Evolutionary conservation across 2,113 vertebrate species (phyloP).

Genomic region (Hepsetus odoe): DNA sequence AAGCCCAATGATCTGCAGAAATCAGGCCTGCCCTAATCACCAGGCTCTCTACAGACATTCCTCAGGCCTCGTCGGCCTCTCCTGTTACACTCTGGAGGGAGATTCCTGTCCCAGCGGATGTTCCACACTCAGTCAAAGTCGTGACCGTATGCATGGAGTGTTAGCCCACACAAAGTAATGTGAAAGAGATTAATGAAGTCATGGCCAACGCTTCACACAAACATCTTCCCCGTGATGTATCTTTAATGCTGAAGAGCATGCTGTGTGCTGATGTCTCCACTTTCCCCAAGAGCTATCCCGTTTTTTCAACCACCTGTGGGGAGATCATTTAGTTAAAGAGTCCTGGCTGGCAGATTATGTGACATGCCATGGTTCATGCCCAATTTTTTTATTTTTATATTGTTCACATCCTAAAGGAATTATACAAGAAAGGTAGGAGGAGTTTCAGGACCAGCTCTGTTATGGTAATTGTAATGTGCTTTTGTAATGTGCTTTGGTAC

Average conservation of each 20-base stretch:
- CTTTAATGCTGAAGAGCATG: not conserved
- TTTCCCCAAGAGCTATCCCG: too few species aligned
- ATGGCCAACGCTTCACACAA: not conserved
- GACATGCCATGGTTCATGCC: too few species aligned
- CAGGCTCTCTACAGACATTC: slow-evolving; percentile 37
- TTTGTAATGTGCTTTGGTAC: too few species aligned
- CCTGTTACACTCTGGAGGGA: slow-evolving; percentile 13
- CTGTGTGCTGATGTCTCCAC: not conserved
- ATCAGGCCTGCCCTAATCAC: slow-evolving; percentile 26
- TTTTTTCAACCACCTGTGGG: too few species aligned
- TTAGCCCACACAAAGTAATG: not conserved
- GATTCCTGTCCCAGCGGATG: not conserved
- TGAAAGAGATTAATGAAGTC: slow-evolving; percentile 16
- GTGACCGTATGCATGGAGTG: not conserved
- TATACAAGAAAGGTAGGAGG: too few species aligned
- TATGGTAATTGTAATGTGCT: too few species aligned
- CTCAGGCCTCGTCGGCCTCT: slow-evolving; percentile 11
- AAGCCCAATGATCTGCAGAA: slow-evolving; percentile 39
- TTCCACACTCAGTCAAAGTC: not conserved
- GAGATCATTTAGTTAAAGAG: too few species aligned
- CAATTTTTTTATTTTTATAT: too few species aligned
- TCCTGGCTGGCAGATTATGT: too few species aligned
- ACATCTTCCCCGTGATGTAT: not conserved
- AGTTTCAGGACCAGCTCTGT: too few species aligned
- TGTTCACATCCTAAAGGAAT: too few species aligned